Evolutionary conservation across 2,113 vertebrate species (phyloP), one percentile per base, ranked within the genome.

Genomic region (Mystacornis crossleyi): DNA sequence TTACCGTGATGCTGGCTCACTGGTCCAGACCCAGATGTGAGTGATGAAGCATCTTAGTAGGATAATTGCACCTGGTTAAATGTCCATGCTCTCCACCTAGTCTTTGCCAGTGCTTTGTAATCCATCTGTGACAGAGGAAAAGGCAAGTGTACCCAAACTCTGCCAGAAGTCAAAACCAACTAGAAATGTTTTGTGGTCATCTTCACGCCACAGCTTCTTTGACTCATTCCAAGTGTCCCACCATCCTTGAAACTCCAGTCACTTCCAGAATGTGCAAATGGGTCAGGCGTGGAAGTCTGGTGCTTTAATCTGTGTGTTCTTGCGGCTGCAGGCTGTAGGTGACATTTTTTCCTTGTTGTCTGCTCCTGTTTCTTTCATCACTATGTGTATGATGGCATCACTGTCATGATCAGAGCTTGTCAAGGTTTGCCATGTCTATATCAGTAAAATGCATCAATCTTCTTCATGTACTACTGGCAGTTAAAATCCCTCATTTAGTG

Each of bases 291-390:
- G 58, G 13, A 65, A 61, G 10, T 65, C 42, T 79, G n/a, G 14
- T 85, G 29, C 10, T 90, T 70, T 40, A 66, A 61, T 69, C 36
- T 70, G 31, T 65, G 13, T 60, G 29, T 88, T 78, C 34, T 75
- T 47, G 29, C 0, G 0, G 38, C 29, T 60, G n/a, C n/a, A n/a
- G n/a, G n/a, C n/a, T n/a, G 23, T 31, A 50, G 33, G 38, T 60
- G 43, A 26, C 42, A 33, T 58, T 38, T 11, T 84, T 66, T 48
- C 62, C 4, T 33, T 33, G 29, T 70, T 66, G 40, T 72, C 71
- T 92, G 53, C 57, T 64, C 14, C 67, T 78, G 14, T 90, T 67
- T 69, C 40, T 86, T 82, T 80, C 50, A 83, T 57, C 36, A 28
- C 40, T 1, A 0, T 28, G 40, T 54, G 12, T 69, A 12, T 25